Base-by-base conservation (phyloP, 2,113 vertebrate species). In the Prunella himalayana region DNA sequence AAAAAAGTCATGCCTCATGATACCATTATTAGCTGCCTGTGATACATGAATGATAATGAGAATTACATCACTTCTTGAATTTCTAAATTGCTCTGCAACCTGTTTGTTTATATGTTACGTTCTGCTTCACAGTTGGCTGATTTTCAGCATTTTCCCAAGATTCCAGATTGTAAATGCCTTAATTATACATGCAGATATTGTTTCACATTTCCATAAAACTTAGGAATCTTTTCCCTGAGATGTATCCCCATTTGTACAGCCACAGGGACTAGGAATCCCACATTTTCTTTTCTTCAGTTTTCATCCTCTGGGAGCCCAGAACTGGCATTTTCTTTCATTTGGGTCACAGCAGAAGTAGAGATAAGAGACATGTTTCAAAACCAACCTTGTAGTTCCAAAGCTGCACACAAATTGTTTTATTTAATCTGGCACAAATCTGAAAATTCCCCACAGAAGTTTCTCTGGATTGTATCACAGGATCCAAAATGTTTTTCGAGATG, bases 41-140 rank as follows among this genome's bases (percentile, higher is more conserved):
- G 73, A 24, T 85, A 83, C 61, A 56, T 57, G 87, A 95, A 96
- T 71, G 68, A 90, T 90, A 92, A 97, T 95, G 63, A 94, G 66
- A 90, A 82, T 73, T 80, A 89, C 90, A 75, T 86, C 57, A 94
- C 56, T 94, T 85, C 50, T 72, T 90, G 56, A 82, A 88, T 92
- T 95, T 78, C 50, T 88, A 87, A 93, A 69, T 70, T 54, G 64
- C 15, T 83, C 76, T 90, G 81, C 73, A 71, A 47, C 56, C 68
- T 86, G 33, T n/a, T 57, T 81, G 77, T 78, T 63, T 68, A 35
- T 57, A 56, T 11, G 37, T 66, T 81, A 27, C 9, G 9, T 85
- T 94, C 50, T 86, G 61, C 63, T 85, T 69, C 85, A 54, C 54
- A 69, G n/a, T 7, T 87, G 73, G 23, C 57, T 53, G 57, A 39